Percentiles rank a stretch among this genome's conserved stretches.
Conservation (phyloP, 2,113 vertebrate genomes). For the Camarhynchus parvulus region DNA sequence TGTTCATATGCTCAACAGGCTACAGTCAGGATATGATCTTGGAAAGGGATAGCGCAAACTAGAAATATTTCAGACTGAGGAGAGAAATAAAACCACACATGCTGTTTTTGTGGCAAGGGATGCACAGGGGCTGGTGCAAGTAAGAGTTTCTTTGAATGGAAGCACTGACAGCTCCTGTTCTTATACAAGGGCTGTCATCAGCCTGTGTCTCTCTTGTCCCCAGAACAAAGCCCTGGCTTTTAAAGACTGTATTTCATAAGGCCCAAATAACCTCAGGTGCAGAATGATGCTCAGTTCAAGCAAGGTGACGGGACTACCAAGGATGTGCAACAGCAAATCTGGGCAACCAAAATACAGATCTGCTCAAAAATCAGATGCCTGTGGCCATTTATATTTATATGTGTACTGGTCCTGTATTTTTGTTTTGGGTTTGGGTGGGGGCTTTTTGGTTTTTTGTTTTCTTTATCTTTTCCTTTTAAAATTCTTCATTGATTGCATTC, state of each 20-base stretch:
- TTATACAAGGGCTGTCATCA: background rate
- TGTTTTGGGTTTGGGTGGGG: background rate
- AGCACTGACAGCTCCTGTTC: background rate
- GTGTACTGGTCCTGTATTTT: background rate
- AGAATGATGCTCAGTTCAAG: background rate
- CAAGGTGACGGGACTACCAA: background rate
- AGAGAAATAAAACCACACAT: background rate
- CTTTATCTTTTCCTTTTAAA: background rate
- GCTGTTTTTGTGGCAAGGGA: background rate
- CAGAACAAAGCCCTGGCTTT: background rate
- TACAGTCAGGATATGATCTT: background rate
- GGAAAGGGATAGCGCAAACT: background rate
- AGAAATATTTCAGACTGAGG: background rate
- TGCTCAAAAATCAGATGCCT: background rate
- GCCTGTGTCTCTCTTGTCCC: fast-evolving
- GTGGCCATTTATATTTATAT: background rate
- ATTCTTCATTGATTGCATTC: background rate
- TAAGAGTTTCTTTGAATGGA: background rate
- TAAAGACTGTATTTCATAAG: background rate
- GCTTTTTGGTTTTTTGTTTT: background rate
- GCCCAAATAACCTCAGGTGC: background rate
- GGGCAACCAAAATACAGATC: background rate
- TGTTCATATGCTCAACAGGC: background rate
- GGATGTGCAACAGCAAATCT: background rate
- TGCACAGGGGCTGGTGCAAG: background rate